These are phyloP conservation scores for Drosophila barbarae DNA, from an alignment of 2,888 invertebrate genomes.

Conservation along the genomic window DNA sequence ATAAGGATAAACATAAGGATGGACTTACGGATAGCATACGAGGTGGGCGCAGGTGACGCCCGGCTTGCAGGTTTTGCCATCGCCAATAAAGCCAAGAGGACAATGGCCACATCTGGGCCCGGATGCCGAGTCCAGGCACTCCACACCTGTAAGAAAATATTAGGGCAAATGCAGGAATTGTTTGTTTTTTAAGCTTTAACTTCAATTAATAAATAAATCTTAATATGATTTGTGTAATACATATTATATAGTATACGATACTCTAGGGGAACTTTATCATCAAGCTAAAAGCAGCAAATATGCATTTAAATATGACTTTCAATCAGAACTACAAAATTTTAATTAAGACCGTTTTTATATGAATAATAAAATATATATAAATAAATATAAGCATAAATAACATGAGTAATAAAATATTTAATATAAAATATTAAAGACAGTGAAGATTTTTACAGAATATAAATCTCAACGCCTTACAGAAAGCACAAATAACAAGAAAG, in stretches of 20 bases:
- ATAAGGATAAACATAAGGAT: slow-evolving; percentile 11
- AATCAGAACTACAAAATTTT: background rate
- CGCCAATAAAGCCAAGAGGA: slow-evolving; percentile 86
- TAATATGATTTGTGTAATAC: background rate
- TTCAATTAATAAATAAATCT: background rate
- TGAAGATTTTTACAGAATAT: background rate
- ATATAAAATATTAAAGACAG: background rate
- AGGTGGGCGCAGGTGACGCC: slow-evolving; percentile 84
- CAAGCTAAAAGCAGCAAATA: background rate
- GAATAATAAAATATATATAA: background rate
- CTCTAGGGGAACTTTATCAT: background rate
- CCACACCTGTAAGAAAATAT: slow-evolving; percentile 81
- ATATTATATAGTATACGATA: no score
- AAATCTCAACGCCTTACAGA: background rate
- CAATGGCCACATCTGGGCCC: slow-evolving; percentile 89
- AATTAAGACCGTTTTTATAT: background rate
- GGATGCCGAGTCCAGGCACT: slow-evolving; percentile 84
- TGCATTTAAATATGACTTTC: background rate
- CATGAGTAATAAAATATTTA: background rate
- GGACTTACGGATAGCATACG: slow-evolving; percentile 83
- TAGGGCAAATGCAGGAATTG: no score
- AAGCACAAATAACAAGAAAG: background rate
- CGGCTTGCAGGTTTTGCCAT: slow-evolving; percentile 87
- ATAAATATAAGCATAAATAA: background rate
- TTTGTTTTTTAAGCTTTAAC: no score